These are phyloP conservation scores for Fulica atra DNA, from an alignment of 2,113 vertebrate species.

Conservation along the genomic window DNA sequence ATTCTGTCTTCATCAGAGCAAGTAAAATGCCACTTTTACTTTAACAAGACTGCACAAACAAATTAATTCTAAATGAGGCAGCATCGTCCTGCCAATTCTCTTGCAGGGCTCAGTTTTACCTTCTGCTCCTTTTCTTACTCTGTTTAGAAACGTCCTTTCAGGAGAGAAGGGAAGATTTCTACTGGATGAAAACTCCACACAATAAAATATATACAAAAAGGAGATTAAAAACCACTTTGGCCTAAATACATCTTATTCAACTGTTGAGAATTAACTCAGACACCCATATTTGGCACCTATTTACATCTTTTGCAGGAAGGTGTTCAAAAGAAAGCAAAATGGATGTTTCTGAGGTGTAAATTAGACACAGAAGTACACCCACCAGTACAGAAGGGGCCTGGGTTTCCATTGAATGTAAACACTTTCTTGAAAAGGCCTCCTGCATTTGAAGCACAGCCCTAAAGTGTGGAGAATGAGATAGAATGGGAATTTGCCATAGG, in stretches of 20 bases:
- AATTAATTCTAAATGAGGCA: slow-evolving; percentile 55
- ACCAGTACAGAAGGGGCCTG: not conserved
- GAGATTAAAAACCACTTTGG: not conserved
- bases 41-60: slow-evolving; percentile 43
- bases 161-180: not conserved
- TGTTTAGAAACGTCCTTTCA: not conserved
- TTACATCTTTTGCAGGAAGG: not conserved
- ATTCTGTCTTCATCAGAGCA: slow-evolving; percentile 53
- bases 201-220: not conserved
- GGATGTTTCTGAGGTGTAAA: not conserved
- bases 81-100: not conserved
- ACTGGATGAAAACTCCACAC: not conserved
- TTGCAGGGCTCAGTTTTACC: not conserved
- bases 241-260: not conserved
- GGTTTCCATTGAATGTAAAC: not conserved
- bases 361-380: not conserved
- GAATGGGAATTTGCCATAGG: not conserved
- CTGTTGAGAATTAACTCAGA: not conserved
- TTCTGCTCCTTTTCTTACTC: slow-evolving; percentile 12
- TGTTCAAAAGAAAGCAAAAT: not conserved
- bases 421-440: not conserved
- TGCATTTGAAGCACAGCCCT: not conserved
- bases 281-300: not conserved
- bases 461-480: not conserved
- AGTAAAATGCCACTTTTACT: slow-evolving; percentile 49